Percentiles rank a stretch among this genome's conserved stretches.
These are phyloP conservation scores for Antrozous pallidus DNA, from an alignment of 2,797 vertebrate species.

Conservation along the genomic window DNA sequence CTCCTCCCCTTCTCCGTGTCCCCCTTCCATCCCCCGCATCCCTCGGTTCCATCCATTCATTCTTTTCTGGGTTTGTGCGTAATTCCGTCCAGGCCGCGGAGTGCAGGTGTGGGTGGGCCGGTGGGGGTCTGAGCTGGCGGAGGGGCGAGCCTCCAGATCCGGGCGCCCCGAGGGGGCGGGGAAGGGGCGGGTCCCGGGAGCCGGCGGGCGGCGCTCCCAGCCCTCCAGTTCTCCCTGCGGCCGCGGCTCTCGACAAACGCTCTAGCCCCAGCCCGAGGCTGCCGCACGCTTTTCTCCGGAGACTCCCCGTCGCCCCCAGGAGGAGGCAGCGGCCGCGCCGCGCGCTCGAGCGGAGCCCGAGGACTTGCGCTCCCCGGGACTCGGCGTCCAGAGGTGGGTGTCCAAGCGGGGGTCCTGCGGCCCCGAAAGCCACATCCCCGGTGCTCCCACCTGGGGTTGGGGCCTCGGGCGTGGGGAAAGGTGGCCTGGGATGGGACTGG, in stretches of 20 bases:
- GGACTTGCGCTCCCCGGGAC: background rate
- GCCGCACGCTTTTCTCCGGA: background rate
- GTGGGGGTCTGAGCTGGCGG: background rate
- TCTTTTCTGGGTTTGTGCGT: background rate
- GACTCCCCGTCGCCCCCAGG: background rate
- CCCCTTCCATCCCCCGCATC: background rate
- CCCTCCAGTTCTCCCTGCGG: background rate
- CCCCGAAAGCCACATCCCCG: background rate
- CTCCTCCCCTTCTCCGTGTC: background rate
- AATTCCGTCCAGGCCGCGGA: background rate
- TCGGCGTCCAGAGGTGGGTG: conserved; percentile 55
- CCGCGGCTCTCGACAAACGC: background rate
- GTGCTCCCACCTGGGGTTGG: background rate
- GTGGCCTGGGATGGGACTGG: background rate
- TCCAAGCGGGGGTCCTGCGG: background rate
- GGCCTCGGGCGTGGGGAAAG: background rate
- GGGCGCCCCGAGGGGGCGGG: background rate
- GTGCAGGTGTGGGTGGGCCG: background rate
- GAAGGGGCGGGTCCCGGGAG: background rate
- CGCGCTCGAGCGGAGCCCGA: background rate
- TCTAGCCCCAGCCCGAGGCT: background rate
- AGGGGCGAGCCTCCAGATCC: background rate
- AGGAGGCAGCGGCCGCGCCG: background rate
- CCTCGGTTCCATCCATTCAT: background rate
- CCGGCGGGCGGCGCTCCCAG: background rate